Evolutionary conservation across 2,113 vertebrate species (phyloP), one percentile per base, ranked within the genome.

Genomic region (Ophiodon elongatus): DNA sequence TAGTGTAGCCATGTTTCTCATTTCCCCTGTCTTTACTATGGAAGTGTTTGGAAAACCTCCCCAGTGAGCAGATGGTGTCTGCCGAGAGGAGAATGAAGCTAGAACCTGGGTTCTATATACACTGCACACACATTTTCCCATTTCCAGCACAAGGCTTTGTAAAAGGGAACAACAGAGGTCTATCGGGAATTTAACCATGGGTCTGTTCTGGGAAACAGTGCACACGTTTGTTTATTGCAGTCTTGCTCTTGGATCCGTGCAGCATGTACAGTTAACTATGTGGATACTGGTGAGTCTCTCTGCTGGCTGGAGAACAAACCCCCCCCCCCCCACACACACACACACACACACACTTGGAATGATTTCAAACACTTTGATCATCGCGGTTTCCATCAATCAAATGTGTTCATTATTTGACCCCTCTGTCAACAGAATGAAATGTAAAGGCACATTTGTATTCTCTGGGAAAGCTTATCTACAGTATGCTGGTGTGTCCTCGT

Each of bases 1-100:
- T 78, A 89, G 65, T 76, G 59, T 63, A 70, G 83, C 87, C 85
- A 84, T 88, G 73, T 83, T 83, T 85, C 72, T 83, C 50, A 72
- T 70, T 80, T 80, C 84, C 73, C 75, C 69, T 43, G 70, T 79
- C 80, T 91, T 90, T 88, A 75, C 60, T 84, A 79, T 82, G 87
- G 88, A 91, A 90, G 77, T 90, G 86, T 95, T 94, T 94, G 94
- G 93, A 92, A 91, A 88, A 89, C 83, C 83, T 93, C 92, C 86
- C 91, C 73, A 47, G 80, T 64, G 91, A 95, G 90, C 93, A 95
- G 95, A 96, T 96, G 95, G 93, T 67, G 72, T 92, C 92, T 92
- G 92, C 86, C 83, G 79, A 83, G 89, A 93, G 88, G 84, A 93
- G 86, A 91, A 85, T 77, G 82, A 87, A 93, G 80, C 85, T 90